phyloP scores from a whole-genome alignment of 1,140 invertebrate genomes.

The Pantala flavescens region DNA sequence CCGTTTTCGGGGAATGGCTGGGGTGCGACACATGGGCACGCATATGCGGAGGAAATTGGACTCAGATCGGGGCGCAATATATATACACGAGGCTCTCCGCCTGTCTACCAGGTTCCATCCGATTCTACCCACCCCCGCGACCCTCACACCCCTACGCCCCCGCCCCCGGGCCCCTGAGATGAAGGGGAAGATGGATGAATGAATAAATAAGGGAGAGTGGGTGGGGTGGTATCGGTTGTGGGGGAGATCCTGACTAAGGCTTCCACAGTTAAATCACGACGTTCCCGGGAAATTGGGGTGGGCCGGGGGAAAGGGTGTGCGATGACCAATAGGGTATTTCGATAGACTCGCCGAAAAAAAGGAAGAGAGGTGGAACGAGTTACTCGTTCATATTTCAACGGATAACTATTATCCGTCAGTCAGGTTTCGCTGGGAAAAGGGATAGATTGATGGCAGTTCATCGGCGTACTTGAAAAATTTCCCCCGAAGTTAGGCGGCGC shows the following conservation, averaged over 20 bases:
- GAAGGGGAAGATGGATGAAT: conserved; percentile 5
- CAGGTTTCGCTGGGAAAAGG: not conserved
- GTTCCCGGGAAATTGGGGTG: too few relatives aligned
- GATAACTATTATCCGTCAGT: not conserved
- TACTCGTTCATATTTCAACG: not conserved
- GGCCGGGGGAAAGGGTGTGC: too few relatives aligned
- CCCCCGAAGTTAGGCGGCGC: not conserved
- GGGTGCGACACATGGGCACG: not conserved
- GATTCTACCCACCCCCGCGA: not conserved
- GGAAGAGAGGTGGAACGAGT: not conserved
- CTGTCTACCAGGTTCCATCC: not conserved
- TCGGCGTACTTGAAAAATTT: not conserved
- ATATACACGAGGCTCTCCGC: not conserved
- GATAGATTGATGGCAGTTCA: not conserved
- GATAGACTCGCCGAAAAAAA: not conserved
- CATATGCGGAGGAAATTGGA: not conserved
- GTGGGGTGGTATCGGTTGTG: too few relatives aligned
- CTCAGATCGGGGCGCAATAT: not conserved
- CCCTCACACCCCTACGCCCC: not conserved
- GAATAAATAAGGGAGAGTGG: not conserved
- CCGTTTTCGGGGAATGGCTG: not conserved
- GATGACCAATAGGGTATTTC: too few relatives aligned
- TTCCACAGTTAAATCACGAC: too few relatives aligned
- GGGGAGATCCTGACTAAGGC: too few relatives aligned
- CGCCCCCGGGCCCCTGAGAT: not conserved